Percentiles rank a stretch among this genome's conserved stretches.
These are phyloP conservation scores for Micromesistius poutassou DNA, from an alignment of 2,797 vertebrate species.

Conservation along the genomic window DNA sequence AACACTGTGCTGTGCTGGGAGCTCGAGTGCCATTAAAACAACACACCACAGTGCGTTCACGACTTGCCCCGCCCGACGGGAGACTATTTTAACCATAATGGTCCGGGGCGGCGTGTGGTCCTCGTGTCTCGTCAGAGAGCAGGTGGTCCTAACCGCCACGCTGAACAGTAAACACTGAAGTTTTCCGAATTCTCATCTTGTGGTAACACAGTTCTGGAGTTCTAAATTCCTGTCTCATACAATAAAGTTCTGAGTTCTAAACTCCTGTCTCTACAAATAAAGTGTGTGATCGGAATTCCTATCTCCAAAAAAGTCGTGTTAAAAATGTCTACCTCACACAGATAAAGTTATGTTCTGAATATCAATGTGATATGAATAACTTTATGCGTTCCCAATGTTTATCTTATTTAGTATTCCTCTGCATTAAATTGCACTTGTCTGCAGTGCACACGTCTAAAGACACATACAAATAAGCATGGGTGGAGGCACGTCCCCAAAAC, in stretches of 20 bases:
- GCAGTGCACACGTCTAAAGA: neutral
- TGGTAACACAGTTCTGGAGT: too few species aligned
- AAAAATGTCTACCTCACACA: neutral
- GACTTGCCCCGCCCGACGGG: too few species aligned
- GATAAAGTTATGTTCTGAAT: neutral
- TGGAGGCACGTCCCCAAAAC: too few species aligned
- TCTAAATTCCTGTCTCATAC: too few species aligned
- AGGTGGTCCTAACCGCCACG: neutral
- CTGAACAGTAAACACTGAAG: neutral
- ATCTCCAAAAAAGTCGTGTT: neutral
- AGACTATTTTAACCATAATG: neutral
- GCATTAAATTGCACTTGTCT: too few species aligned
- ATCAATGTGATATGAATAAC: neutral
- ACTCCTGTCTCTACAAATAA: neutral
- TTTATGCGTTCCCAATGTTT: neutral
- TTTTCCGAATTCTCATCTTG: neutral
- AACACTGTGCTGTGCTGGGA: conserved; percentile 39
- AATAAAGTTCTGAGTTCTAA: too few species aligned
- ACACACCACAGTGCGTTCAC: conserved; percentile 17
- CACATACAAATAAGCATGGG: too few species aligned
- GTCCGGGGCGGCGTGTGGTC: neutral
- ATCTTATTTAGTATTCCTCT: neutral
- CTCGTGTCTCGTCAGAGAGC: neutral
- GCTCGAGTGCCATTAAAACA: conserved; percentile 35
- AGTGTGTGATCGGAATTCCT: neutral